Evolutionary conservation across 23 tunicate species (phyloP).

Genomic region (Trididemnum clinides): DNA sequence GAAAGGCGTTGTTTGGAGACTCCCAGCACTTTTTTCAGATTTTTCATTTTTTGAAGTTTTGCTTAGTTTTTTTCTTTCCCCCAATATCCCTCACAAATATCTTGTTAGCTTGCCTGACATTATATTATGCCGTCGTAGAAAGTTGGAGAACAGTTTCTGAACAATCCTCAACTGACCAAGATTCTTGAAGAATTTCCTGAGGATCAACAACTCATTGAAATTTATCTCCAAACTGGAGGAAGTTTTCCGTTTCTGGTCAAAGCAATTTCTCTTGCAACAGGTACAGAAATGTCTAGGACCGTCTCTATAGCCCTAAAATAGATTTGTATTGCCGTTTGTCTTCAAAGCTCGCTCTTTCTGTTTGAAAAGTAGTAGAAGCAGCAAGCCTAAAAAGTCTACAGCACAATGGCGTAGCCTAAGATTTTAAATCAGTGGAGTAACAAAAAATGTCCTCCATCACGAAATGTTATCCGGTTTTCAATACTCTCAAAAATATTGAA

Average conservation of each 20-base stretch:
- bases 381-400: no score
- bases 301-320: no score
- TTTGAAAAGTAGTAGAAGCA: no score
- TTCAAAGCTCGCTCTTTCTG: no score
- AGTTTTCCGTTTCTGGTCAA: slow-evolving; percentile 53
- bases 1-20: no score
- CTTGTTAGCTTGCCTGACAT: background rate
- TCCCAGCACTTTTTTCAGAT: no score
- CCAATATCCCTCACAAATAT: background rate
- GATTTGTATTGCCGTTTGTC: no score
- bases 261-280: slow-evolving; percentile 52
- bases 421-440: no score
- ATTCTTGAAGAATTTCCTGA: slow-evolving; percentile 73
- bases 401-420: no score
- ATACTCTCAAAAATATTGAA: no score
- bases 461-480: no score
- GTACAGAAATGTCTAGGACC: slow-evolving; percentile 18
- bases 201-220: slow-evolving; percentile 64
- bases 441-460: no score
- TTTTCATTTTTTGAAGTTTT: background rate
- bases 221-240: slow-evolving; percentile 74
- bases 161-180: slow-evolving; percentile 23
- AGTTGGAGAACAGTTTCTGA: slow-evolving; percentile 52
- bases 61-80: background rate
- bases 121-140: slow-evolving; percentile 24